These are phyloP conservation scores for Drepana arcuata DNA, from an alignment of 1,140 invertebrate genomes.

Conservation along the genomic window DNA sequence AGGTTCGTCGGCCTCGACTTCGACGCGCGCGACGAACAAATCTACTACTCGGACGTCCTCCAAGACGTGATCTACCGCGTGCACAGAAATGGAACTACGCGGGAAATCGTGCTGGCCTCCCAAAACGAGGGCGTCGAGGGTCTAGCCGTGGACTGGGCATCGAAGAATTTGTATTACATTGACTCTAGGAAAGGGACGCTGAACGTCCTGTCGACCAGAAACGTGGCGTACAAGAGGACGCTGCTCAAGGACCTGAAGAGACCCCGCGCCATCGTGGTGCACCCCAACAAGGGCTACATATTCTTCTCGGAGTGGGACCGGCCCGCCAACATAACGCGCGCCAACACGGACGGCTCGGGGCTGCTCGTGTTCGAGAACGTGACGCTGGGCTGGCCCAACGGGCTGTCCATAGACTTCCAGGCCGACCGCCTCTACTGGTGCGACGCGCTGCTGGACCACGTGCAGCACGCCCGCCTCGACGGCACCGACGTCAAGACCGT, in stretches of 20 bases:
- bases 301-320: conserved; percentile 98
- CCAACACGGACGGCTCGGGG: conserved; percentile 89
- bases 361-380: conserved; percentile 92
- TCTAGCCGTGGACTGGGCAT: conserved; percentile 96
- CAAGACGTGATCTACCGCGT: conserved; percentile 96
- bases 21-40: conserved; percentile 91
- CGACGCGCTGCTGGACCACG: conserved; percentile 94
- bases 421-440: conserved; percentile 94
- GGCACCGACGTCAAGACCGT: conserved; percentile 94
- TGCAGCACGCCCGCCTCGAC: conserved; percentile 95
- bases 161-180: conserved; percentile 98
- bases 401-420: conserved; percentile 92
- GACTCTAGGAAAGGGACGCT: conserved; percentile 96
- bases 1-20: conserved; percentile 98
- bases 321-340: conserved; percentile 94
- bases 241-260: conserved; percentile 91
- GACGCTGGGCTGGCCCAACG: conserved; percentile 96
- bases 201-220: conserved; percentile 91
- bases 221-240: conserved; percentile 87
- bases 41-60: conserved; percentile 98
- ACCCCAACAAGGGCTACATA: conserved; percentile 94
- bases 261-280: conserved; percentile 95
- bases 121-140: conserved; percentile 99
- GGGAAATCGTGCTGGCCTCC: conserved; percentile 93
- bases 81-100: conserved; percentile 88